Conservation (phyloP, 2,888 invertebrate species). For the Synergus gifuensis region DNA sequence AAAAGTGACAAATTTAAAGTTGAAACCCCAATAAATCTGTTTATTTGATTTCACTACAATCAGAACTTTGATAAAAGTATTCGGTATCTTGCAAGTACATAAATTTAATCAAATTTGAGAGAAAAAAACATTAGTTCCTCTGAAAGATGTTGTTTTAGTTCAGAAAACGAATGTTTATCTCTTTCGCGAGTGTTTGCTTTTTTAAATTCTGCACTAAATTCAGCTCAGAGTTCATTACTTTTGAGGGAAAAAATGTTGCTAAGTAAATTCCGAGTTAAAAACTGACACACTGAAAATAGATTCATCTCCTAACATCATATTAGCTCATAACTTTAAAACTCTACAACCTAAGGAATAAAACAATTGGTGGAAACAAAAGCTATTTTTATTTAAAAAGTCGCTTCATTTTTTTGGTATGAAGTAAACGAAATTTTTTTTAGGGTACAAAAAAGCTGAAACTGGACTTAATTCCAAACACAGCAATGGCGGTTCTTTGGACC, state of each 20-base stretch:
- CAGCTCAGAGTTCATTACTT: neutral
- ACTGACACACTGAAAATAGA: neutral
- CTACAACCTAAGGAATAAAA: neutral
- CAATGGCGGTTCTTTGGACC: constrained; percentile 80
- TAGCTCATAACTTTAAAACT: neutral
- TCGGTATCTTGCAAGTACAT: neutral
- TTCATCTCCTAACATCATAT: neutral
- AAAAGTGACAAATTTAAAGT: neutral
- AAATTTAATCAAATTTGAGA: constrained; percentile 6
- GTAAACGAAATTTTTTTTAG: constrained; percentile 65
- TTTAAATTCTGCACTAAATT: constrained; percentile 19
- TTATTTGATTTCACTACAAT: neutral
- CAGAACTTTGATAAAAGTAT: constrained; percentile 5
- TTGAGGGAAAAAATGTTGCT: neutral
- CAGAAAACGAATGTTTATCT: constrained; percentile 30
- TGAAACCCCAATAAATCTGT: too few relatives aligned
- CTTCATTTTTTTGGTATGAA: constrained; percentile 33
- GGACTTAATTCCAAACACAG: constrained; percentile 75
- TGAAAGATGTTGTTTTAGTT: constrained; percentile 17
- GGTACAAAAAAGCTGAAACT: constrained; percentile 75
- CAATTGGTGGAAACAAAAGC: neutral
- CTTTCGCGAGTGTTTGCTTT: constrained; percentile 5
- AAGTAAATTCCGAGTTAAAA: neutral
- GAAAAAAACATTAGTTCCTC: neutral
- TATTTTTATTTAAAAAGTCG: constrained; percentile 27